These are phyloP conservation scores for Ganaspis brasiliensis DNA, from an alignment of 2,888 invertebrate genomes.

Conservation along the genomic window DNA sequence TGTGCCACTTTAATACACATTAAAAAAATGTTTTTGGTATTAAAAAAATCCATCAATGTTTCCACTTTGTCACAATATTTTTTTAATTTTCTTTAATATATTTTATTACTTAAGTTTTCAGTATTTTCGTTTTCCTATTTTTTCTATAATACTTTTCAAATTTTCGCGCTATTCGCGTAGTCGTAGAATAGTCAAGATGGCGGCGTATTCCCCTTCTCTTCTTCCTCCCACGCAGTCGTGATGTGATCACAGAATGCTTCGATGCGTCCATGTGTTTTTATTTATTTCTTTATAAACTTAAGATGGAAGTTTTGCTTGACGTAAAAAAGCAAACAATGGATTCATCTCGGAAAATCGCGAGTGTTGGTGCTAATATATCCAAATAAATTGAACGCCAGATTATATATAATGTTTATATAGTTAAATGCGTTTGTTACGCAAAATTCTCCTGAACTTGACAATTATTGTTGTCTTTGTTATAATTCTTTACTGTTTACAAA, in stretches of 20 bases:
- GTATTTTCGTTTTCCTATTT: no score
- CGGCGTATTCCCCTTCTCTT: not conserved
- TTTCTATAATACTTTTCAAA: no score
- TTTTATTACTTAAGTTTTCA: no score
- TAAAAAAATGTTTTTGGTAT: no score
- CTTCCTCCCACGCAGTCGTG: slow-evolving; percentile 11
- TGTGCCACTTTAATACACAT: no score
- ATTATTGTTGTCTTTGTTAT: slow-evolving; percentile 71
- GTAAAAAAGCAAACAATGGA: not conserved
- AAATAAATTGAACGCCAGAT: slow-evolving; percentile 10
- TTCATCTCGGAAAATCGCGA: not conserved
- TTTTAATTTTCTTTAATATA: no score
- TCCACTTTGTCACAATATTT: no score
- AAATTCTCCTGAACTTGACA: slow-evolving; percentile 73
- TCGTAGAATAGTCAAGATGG: not conserved
- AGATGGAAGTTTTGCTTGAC: not conserved
- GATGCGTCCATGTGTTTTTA: slow-evolving; percentile 26
- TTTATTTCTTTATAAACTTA: slow-evolving; percentile 7
- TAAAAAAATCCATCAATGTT: no score
- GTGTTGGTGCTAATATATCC: not conserved
- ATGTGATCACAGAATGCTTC: not conserved
- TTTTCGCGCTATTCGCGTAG: not conserved
- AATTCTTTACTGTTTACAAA: slow-evolving; percentile 75
- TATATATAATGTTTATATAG: slow-evolving; percentile 64
- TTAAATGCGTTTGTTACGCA: slow-evolving; percentile 79